phyloP scores from a whole-genome alignment of 53 echinoderm and acorn worm species.

The Temnopleurus reevesii region DNA sequence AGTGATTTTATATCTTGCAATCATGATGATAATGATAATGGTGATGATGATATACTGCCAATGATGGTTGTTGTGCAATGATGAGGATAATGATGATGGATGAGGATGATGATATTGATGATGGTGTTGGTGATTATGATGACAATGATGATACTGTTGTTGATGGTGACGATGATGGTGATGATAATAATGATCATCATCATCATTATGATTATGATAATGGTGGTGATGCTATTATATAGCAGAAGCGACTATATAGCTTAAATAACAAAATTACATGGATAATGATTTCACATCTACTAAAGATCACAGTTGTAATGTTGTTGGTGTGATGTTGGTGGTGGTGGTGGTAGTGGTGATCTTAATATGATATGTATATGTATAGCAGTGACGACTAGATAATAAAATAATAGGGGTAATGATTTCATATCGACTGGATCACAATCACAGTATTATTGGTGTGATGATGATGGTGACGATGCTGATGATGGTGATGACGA shows the following conservation, averaged over 20 bases:
- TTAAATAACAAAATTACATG: too few relatives aligned
- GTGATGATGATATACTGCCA: too few relatives aligned
- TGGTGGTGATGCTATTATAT: conserved; percentile 3
- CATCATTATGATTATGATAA: background rate
- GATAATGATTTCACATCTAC: too few relatives aligned
- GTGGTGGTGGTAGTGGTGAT: background rate
- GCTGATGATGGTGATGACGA: background rate
- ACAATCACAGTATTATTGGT: background rate
- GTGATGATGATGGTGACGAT: background rate
- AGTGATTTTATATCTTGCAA: too few relatives aligned
- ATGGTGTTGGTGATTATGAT: background rate
- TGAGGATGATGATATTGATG: background rate
- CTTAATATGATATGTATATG: too few relatives aligned
- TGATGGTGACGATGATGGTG: background rate
- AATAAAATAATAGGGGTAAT: too few relatives aligned
- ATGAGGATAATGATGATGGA: background rate
- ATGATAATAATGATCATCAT: background rate
- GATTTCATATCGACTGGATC: too few relatives aligned
- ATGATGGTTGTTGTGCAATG: too few relatives aligned
- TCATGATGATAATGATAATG: too few relatives aligned
- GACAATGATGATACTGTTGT: background rate
- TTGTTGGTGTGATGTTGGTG: background rate
- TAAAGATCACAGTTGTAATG: background rate
- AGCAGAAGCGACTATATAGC: too few relatives aligned
- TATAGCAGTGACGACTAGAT: too few relatives aligned